A percentile compares a stretch with the other conserved stretches of the same genome.
These are phyloP conservation scores for Dendrolimus pini DNA, from an alignment of 2,888 invertebrate genomes.

Conservation along the genomic window DNA sequence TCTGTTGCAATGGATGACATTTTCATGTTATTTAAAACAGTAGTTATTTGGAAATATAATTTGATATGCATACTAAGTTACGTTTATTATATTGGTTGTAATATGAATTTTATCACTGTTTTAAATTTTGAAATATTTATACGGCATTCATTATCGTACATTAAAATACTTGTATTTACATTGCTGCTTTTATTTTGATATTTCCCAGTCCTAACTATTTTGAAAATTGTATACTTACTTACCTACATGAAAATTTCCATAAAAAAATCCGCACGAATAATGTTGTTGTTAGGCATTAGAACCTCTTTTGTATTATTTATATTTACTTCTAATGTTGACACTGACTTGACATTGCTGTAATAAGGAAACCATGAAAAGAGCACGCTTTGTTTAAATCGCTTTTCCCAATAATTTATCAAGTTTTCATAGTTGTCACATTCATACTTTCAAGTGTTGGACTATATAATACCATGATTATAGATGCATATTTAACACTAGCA, in stretches of 20 bases:
- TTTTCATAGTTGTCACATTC: too few species aligned
- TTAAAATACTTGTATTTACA: constrained; percentile 73
- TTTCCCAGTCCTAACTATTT: constrained; percentile 1
- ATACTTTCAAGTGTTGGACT: too few species aligned
- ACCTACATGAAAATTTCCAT: constrained; percentile 3
- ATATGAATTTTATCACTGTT: constrained; percentile 78
- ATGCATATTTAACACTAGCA: too few species aligned
- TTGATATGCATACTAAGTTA: constrained; percentile 48
- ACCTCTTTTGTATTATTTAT: too few species aligned
- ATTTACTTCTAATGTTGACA: too few species aligned
- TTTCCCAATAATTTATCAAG: too few species aligned
- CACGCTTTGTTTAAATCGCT: too few species aligned
- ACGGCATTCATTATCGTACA: constrained; percentile 74
- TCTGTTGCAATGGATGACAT: constrained; percentile 27
- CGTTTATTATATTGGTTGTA: constrained; percentile 64
- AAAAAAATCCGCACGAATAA: too few species aligned
- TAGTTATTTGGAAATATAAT: constrained; percentile 53
- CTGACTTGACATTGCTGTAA: too few species aligned
- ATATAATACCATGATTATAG: too few species aligned
- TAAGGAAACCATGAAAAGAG: too few species aligned
- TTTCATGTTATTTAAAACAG: constrained; percentile 28
- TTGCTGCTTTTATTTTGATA: constrained; percentile 49
- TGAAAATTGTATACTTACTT: not conserved
- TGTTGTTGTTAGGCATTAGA: too few species aligned
- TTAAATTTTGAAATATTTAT: constrained; percentile 78